These are phyloP conservation scores for Ischnura elegans DNA, from an alignment of 2,888 invertebrate genomes.

Conservation along the genomic window DNA sequence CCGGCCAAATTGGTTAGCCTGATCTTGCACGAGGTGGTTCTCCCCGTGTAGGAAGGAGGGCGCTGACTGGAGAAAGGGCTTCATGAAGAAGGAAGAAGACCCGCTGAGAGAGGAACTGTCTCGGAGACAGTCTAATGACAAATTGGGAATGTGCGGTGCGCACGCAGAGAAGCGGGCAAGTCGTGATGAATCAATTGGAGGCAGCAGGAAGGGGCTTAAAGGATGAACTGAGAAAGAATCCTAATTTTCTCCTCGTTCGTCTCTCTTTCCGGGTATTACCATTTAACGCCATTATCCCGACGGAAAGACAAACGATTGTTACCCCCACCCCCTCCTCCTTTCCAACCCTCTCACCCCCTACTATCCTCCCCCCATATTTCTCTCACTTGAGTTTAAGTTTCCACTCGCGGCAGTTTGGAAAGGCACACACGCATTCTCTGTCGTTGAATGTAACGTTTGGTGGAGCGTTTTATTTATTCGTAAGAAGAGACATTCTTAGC, in stretches of 20 bases:
- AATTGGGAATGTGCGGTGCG: background rate
- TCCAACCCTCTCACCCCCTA: too few species aligned
- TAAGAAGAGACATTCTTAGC: too few species aligned
- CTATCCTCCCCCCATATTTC: too few species aligned
- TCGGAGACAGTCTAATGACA: constrained; percentile 11
- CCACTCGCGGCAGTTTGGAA: background rate
- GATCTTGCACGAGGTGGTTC: background rate
- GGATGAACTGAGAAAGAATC: background rate
- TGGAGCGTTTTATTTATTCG: too few species aligned
- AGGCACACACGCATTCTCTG: too few species aligned
- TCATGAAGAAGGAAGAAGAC: constrained; percentile 13
- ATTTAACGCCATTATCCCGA: background rate
- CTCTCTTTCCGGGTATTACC: background rate
- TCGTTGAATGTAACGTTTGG: background rate
- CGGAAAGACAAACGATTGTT: background rate
- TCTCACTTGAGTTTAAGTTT: background rate
- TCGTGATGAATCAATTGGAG: constrained; percentile 28
- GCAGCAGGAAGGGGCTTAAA: too few species aligned
- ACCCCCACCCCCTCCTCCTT: background rate
- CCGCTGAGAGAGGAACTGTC: constrained; percentile 32
- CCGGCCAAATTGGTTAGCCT: too few species aligned
- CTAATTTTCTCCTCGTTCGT: background rate
- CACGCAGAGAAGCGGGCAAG: background rate
- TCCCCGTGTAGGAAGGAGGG: background rate
- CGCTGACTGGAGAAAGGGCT: background rate